Evolutionary conservation across 2,113 vertebrate genomes (phyloP), one percentile per base, ranked within the genome.

Genomic region (Phocoena phocoena): DNA sequence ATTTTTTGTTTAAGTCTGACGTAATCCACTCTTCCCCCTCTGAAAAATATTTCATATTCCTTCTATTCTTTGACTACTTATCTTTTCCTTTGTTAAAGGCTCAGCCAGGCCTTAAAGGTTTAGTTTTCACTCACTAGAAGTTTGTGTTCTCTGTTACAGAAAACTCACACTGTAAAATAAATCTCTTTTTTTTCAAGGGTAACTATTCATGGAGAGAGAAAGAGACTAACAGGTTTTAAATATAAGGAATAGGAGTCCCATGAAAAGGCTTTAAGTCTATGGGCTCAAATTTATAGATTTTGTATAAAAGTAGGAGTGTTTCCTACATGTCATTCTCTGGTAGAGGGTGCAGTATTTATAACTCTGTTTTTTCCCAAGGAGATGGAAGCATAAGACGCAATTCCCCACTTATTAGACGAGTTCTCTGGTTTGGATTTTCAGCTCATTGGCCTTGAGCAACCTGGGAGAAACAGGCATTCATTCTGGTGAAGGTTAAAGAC

Each of bases 51-150:
- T 68, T 82, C 33, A 23, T 76, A 38, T 77, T 90, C 58, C 36
- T 62, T 62, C 36, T 38, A 65, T 60, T 38, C 26, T 76, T 90
- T 82, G 53, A 68, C 26, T 67, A 14, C 18, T 77, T 65, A 65
- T 33, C 25, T 71, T 84, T 87, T 47, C 58, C 26, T 60, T 77
- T 87, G 21, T 20, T 47, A 47, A 65, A 71, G 26, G 23, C 50
- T 74, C 33, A 83, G 33, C 2, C 31, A 63, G 38, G 50, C 20
- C 23, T 74, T 71, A 53, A 88, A 11, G 3, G 26, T 65, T 71
- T 89, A 41, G 28, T 82, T 87, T 82, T 95, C 44, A 58, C 15
- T 95, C 44, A 58, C 15, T 71, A 90, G 80, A 82, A 87, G 90
- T 38, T 70, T 47, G 68, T 63, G 26, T 44, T 85, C 36, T 80